These are phyloP conservation scores for Eulemur rubriventer DNA, from an alignment of 2,797 vertebrate genomes.

Conservation along the genomic window DNA sequence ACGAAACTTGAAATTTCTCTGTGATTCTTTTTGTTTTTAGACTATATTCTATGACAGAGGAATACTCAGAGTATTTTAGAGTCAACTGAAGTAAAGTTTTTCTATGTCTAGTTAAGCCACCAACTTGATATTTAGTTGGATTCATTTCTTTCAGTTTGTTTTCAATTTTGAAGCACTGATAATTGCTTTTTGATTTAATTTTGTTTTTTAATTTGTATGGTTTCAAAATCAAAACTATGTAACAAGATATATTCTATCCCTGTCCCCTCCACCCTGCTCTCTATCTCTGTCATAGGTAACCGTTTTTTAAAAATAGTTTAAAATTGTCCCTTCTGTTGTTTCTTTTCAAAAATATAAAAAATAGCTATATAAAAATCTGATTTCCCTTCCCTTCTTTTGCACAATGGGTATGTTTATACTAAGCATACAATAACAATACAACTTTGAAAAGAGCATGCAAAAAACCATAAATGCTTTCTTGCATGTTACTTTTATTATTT, in stretches of 20 bases:
- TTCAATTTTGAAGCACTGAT: background rate
- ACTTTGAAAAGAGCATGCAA: background rate
- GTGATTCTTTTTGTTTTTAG: background rate
- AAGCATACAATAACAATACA: background rate
- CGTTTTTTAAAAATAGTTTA: background rate
- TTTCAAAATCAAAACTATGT: background rate
- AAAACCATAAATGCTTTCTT: background rate
- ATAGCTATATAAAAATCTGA: background rate
- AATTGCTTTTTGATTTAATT: background rate
- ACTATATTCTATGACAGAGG: background rate
- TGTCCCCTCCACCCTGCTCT: background rate
- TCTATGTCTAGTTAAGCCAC: background rate
- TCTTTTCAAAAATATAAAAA: constrained; percentile 18
- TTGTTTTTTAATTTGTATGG: background rate
- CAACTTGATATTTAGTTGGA: background rate
- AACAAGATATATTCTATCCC: background rate
- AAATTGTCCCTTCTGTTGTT: background rate
- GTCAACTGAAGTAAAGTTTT: background rate
- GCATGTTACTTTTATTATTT: background rate
- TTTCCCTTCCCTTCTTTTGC: background rate
- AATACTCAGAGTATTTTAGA: background rate
- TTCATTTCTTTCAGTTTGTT: background rate
- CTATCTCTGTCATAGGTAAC: background rate
- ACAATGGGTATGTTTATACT: background rate
- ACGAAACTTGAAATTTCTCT: background rate